phyloP scores from a whole-genome alignment of 2,113 vertebrate species.

The Poeciliopsis retropinna region DNA sequence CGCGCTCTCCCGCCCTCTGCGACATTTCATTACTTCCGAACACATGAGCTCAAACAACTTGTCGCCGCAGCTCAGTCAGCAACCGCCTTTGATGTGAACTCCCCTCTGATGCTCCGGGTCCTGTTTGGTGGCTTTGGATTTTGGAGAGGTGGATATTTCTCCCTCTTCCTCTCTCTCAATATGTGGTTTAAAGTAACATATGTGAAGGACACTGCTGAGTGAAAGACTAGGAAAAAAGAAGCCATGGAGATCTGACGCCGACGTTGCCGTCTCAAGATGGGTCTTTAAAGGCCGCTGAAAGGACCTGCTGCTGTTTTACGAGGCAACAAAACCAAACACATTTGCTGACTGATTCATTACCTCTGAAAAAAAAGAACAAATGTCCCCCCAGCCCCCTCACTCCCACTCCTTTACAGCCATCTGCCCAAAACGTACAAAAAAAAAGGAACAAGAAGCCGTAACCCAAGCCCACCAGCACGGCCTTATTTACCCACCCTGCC shows the following conservation, averaged over 20 bases:
- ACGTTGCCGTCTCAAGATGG: slow-evolving; percentile 34
- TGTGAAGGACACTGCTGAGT: not conserved
- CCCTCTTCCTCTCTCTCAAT: not conserved
- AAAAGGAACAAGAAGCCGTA: slow-evolving; percentile 38
- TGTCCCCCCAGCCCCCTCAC: slow-evolving; percentile 22
- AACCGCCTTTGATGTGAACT: slow-evolving; percentile 74
- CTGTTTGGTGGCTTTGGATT: slow-evolving; percentile 70
- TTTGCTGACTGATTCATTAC: slow-evolving; percentile 76
- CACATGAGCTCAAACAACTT: slow-evolving; percentile 76
- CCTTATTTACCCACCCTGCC: slow-evolving; percentile 72
- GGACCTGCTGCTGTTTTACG: slow-evolving; percentile 60
- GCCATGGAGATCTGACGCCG: slow-evolving; percentile 20
- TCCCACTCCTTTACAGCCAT: slow-evolving; percentile 32
- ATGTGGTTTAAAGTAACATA: slow-evolving; percentile 8
- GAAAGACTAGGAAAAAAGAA: not conserved
- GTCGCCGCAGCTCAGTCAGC: slow-evolving; percentile 74
- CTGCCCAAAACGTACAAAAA: slow-evolving; percentile 45
- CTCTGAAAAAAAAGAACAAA: slow-evolving; percentile 70
- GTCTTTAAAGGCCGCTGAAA: slow-evolving; percentile 55
- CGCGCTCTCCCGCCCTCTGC: slow-evolving; percentile 65
- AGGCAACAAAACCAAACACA: slow-evolving; percentile 64
- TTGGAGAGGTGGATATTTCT: not conserved
- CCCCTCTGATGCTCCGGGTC: slow-evolving; percentile 51
- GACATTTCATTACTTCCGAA: slow-evolving; percentile 77
- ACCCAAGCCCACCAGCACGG: slow-evolving; percentile 69